Base-by-base conservation (phyloP, 2,888 invertebrate genomes). In the Eucera pruinosa region DNA sequence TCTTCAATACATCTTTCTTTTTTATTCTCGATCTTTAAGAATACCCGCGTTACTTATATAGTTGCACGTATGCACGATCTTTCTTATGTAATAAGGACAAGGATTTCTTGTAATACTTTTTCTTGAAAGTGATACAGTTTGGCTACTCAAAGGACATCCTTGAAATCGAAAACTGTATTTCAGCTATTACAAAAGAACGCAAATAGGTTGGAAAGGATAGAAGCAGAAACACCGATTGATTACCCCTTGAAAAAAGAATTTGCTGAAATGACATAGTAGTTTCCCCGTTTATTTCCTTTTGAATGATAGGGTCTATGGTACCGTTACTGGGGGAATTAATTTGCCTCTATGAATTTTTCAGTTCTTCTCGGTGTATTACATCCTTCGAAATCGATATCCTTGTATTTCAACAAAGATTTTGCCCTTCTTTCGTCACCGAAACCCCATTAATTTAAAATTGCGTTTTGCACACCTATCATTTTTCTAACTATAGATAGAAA, bases 281-380 rank as follows among this genome's bases (percentile, higher is more conserved):
- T 79, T 50, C 72, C n/a, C 64, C 47, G 41, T 50, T 52, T 50
- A 69, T 69, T 72, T 81, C 50, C 64, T 57, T 27, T 36, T 25
- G 78, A 78, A 84, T 84, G 65, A 84, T 75, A 83, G 83, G 83
- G 70, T 81, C 30, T 20, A 39, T n/a, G 64, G 74, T 58, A 68
- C 80, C 75, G 48, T 86, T 86, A 89, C 83, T 75, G n/a, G 80
- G 80, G 67, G 84, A 86, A 87, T 89, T 88, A 85, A 89, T 88
- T 88, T 84, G 79, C 45, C 77, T 76, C 70, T 68, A 62, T 75
- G 83, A 84, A 71, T 86, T 78, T 84, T 76, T 61, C 62, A 55
- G 47, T 41, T 67, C 66, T 73, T 76, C 52, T 13, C 45, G 39
- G 65, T 45, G 48, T 43, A 69, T 67, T 64, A 68, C 48, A 75